phyloP scores from a whole-genome alignment of 2,113 vertebrate genomes.

The Zosterops borbonicus region DNA sequence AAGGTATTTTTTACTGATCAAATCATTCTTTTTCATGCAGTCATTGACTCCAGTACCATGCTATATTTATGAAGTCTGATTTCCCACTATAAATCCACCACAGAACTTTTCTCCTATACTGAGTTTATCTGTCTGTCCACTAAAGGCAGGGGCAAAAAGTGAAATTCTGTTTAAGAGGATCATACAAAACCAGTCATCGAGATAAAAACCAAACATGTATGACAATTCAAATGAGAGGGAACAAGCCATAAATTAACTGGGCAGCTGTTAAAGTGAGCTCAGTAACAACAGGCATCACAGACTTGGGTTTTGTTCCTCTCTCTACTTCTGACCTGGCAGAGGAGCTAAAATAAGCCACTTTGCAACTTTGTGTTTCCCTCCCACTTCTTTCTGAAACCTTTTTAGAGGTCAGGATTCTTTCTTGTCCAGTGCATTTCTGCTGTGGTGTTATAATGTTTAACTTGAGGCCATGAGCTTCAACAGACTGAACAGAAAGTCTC shows the following conservation, averaged over 20 bases:
- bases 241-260: background rate
- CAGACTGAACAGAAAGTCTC: background rate
- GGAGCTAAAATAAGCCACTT: background rate
- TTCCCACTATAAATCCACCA: background rate
- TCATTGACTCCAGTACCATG: background rate
- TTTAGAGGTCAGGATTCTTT: background rate
- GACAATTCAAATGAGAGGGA: background rate
- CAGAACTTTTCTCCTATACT: background rate
- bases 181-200: background rate
- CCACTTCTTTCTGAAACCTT: background rate
- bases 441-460: background rate
- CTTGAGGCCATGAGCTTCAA: background rate
- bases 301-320: background rate
- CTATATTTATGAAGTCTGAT: background rate
- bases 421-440: background rate
- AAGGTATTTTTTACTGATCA: background rate
- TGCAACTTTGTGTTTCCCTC: background rate
- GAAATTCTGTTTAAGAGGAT: background rate
- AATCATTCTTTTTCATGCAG: background rate
- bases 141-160: background rate
- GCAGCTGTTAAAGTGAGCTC: background rate
- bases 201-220: background rate
- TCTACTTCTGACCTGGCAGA: background rate
- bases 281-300: background rate
- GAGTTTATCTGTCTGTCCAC: background rate